Evolutionary conservation across 2,888 invertebrate genomes (phyloP).

Genomic region (Cephus nigrinus): DNA sequence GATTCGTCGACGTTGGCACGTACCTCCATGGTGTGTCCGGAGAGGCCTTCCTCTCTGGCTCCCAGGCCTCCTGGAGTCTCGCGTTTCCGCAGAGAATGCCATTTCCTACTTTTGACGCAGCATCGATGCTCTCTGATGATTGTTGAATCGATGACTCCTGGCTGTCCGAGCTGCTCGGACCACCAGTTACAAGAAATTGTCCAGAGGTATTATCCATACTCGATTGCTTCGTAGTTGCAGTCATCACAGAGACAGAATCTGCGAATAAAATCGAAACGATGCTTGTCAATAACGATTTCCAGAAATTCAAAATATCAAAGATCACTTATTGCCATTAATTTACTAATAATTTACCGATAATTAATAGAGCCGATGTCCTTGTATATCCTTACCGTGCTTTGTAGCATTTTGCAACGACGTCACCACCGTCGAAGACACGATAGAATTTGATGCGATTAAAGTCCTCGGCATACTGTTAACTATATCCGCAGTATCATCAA

Average conservation of each 20-base stretch:
- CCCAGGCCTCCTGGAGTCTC: constrained; percentile 63
- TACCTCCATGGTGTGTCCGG: constrained; percentile 64
- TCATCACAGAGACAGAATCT: constrained; percentile 42
- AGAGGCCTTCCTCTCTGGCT: constrained; percentile 59
- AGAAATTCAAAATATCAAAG: neutral
- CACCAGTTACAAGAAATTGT: constrained; percentile 49
- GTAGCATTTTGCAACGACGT: constrained; percentile 47
- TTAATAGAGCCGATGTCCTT: neutral
- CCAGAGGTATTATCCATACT: constrained; percentile 39
- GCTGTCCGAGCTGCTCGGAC: constrained; percentile 48
- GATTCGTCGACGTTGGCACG: constrained; percentile 52
- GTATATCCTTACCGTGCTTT: constrained; percentile 51
- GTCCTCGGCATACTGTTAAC: constrained; percentile 37
- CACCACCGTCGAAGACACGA: constrained; percentile 39
- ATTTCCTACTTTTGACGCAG: constrained; percentile 55
- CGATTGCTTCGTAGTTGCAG: constrained; percentile 33
- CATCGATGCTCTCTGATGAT: constrained; percentile 45
- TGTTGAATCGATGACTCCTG: constrained; percentile 48
- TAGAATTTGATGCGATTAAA: constrained; percentile 39
- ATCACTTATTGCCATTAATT: neutral
- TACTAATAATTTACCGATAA: neutral
- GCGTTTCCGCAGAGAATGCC: constrained; percentile 61
- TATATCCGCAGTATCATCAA: constrained; percentile 43
- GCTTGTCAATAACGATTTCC: neutral
- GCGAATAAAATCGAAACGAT: constrained; percentile 1